These are phyloP conservation scores for Vimba vimba DNA, from an alignment of 2,113 vertebrate species.

Conservation along the genomic window DNA sequence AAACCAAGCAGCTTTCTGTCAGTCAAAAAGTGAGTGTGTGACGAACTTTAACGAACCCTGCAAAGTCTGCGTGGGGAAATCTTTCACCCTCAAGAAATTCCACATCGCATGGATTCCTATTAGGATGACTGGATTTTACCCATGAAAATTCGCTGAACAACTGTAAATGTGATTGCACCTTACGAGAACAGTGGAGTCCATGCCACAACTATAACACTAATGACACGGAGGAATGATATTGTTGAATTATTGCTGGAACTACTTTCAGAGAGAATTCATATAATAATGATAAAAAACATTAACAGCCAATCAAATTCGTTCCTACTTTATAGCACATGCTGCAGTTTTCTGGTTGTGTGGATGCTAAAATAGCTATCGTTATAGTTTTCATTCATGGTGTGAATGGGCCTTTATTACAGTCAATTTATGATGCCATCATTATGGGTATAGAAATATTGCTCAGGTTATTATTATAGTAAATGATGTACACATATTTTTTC, in stretches of 20 bases:
- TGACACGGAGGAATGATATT: not conserved
- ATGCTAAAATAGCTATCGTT: not conserved
- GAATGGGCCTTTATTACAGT: not conserved
- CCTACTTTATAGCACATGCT: not conserved
- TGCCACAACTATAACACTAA: not conserved
- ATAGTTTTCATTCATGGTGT: not conserved
- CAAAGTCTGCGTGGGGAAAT: not conserved
- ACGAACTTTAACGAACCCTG: too few relatives aligned
- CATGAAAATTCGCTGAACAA: not conserved
- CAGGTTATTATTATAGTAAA: not conserved
- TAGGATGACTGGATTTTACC: not conserved
- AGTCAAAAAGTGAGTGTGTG: not conserved
- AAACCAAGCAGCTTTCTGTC: not conserved
- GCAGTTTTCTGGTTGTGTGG: not conserved
- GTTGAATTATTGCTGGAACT: not conserved
- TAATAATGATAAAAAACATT: not conserved
- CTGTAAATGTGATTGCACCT: not conserved
- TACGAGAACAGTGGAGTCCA: not conserved
- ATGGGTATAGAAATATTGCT: not conserved
- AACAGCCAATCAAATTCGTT: not conserved
- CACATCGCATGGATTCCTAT: not conserved
- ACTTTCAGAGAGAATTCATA: not conserved
- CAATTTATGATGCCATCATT: constrained; percentile 4
- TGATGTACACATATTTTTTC: constrained; percentile 40
- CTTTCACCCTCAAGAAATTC: not conserved